Evolutionary conservation across 2,797 vertebrate genomes (phyloP).

Genomic region (Megaceryle alcyon): DNA sequence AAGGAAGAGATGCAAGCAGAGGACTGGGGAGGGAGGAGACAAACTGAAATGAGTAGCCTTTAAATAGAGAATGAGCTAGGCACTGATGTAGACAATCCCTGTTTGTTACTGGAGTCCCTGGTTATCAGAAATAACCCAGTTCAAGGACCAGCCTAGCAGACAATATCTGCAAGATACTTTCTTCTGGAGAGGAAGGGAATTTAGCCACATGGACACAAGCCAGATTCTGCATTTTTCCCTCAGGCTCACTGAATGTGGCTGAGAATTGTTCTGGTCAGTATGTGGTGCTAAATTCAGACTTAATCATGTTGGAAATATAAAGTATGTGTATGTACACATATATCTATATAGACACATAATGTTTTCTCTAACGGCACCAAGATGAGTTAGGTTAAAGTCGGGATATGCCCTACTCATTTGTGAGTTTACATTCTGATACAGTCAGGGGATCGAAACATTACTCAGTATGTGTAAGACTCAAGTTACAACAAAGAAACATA

Average conservation of each 20-base stretch:
- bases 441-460: not conserved
- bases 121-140: not conserved
- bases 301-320: too few relatives aligned
- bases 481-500: not conserved
- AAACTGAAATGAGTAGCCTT: not conserved
- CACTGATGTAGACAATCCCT: not conserved
- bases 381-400: not conserved
- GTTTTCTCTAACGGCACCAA: not conserved
- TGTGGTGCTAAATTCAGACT: not conserved
- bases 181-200: not conserved
- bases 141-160: not conserved
- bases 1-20: not conserved
- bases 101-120: not conserved
- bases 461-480: rapidly evolving
- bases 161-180: not conserved
- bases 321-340: not conserved
- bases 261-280: not conserved
- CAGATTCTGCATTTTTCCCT: not conserved
- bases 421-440: not conserved
- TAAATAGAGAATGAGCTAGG: not conserved
- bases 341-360: not conserved
- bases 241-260: not conserved
- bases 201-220: not conserved
- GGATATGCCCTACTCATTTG: not conserved
- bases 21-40: not conserved